Evolutionary conservation across 1,140 invertebrate genomes (phyloP), one percentile per base, ranked within the genome.

Genomic region (Semibalanus balanoides): DNA sequence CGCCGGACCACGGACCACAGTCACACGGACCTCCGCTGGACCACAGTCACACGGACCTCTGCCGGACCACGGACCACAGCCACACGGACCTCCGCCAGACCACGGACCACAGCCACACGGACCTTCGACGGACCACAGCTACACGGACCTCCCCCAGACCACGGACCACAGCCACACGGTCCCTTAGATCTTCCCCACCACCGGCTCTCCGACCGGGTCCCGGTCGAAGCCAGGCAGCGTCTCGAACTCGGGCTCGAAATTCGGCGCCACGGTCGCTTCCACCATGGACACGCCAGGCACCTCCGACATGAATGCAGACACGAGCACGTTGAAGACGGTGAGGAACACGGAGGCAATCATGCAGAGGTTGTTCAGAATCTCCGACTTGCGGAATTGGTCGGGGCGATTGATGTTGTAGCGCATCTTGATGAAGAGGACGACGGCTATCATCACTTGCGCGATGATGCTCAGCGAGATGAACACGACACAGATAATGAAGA

Each of bases 391-490:
- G 27, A 73, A 64, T 31, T 78, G 75, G 19, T 78, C 75, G 31
- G 69, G 64, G 30, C 31, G 40, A 71, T 76, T 76, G 75, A 78
- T 78, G 31, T 78, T 74, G 75, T 73, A 78, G 27, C 77, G 76
- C 28, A 76, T 74, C 69, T 76, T 73, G 14, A 78, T 0, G 25
- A 78, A 73, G 17, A 78, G 77, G 7, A 76, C 5, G 0, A 78
- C 70, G 43, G 75, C 77, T 7, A 76, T 78, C 19, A 73, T 17
- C 7, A 78, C 77, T 31, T 78, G 77, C 17, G 75, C n/a, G 22
- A 76, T 51, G 14, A 78, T 31, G 35, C 77, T 78, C 28, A 71
- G 51, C 51, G 51, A 73, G 30, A 73, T 77, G 19, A 78, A 40
- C 31, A 75, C 77, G 22, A 74, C 9, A 30, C 74, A 43, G 74